Base-by-base conservation (phyloP, 2,888 invertebrate genomes). In the Dorcus hopei region DNA sequence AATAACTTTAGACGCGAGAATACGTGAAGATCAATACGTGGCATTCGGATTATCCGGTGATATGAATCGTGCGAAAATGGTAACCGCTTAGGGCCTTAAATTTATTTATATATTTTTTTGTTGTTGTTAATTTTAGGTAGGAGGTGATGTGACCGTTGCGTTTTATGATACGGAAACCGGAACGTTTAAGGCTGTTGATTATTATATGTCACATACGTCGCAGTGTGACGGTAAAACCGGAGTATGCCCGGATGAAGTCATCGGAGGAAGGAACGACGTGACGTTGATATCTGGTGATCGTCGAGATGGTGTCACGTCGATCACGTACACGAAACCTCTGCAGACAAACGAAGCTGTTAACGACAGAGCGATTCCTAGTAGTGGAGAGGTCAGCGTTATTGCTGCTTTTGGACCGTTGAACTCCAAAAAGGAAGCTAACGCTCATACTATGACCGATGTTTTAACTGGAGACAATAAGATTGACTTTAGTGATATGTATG, bases 361-460 rank as follows among this genome's bases (percentile, higher is more conserved):
- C 62, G 93, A 93, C 77, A 81, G 83, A 65, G 85, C 88, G 63
- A 85, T 92, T 52, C 83, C 88, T 1, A 81, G 82, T 2, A 83
- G 87, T 23, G 80, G 86, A 1, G 86, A 89, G 38, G 65, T 67
- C 9, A 90, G 88, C 26, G 88, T 95, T 3, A 91, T 95, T 54
- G 94, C 93, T 0, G 95, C 95, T 3, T 91, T 95, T 67, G 95
- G 95, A 0, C 89, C 90, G 0, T 80, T 95, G 38, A 93, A 93
- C 80, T 82, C 85, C 0, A 79, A 87, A 53, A 86, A 86, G 67
- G 93, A 95, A 74, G 93, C 94, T 4, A 93, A 93, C 70, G 90
- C 93, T 0, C 95, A 95, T 75, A 85, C 86, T 52, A 82, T 84
- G 61, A 84, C 85, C 72, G 90, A 90, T 70, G 87, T 86, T 67